Percentiles rank a stretch among this genome's conserved stretches.
Evolutionary conservation across 1,140 invertebrate species (phyloP).

Genomic region (Galendromus occidentalis): DNA sequence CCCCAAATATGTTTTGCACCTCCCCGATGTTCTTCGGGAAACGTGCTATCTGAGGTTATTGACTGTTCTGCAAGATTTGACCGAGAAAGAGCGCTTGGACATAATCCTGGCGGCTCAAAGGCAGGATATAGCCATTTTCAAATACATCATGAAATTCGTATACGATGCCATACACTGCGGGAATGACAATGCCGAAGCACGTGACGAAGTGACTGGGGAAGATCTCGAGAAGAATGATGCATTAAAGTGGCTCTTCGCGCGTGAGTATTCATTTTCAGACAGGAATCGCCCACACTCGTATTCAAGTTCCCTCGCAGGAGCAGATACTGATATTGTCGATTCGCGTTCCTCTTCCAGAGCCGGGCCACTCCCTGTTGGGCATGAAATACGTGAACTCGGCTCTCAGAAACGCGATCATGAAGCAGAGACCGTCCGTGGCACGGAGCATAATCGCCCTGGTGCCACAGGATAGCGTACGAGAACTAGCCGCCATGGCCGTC

Average conservation of each 20-base stretch:
- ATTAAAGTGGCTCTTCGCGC: constrained; percentile 55
- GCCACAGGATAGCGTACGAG: neutral
- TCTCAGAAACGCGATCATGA: neutral
- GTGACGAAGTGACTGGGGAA: constrained; percentile 23
- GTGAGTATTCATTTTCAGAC: neutral
- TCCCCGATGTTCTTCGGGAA: neutral
- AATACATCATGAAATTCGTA: constrained; percentile 12
- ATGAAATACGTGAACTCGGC: neutral
- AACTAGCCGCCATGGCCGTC: neutral
- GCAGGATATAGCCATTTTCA: constrained; percentile 17
- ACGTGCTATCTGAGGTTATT: neutral
- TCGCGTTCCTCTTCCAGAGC: neutral
- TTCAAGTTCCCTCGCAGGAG: no score
- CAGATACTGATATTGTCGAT: no score
- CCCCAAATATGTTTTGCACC: neutral
- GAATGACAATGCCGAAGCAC: neutral
- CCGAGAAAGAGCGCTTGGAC: neutral
- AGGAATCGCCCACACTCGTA: no score
- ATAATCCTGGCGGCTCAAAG: constrained; percentile 16
- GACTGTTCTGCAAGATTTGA: neutral
- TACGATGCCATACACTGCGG: neutral
- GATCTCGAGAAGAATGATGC: constrained; percentile 56
- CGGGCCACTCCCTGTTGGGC: neutral
- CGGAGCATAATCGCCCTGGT: neutral
- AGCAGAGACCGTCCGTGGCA: neutral